Conservation (phyloP, 2,888 invertebrate genomes). For the Acrobasis repandana region DNA sequence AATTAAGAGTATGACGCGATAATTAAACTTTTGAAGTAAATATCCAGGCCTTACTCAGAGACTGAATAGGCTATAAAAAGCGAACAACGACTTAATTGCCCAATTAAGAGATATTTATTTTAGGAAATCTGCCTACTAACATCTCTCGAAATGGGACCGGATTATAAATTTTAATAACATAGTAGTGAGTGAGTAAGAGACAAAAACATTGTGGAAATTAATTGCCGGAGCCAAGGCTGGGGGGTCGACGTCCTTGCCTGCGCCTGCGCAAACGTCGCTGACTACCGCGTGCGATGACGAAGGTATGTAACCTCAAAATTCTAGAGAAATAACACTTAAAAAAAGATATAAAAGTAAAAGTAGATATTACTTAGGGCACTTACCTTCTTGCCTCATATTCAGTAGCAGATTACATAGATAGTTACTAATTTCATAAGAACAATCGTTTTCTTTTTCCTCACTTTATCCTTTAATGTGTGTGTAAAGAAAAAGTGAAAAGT, state of each 20-base stretch:
- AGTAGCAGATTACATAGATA: too few relatives aligned
- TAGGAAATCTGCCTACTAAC: constrained; percentile 21
- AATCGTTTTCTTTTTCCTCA: too few relatives aligned
- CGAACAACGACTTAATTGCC: constrained; percentile 18
- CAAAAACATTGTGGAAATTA: constrained; percentile 66
- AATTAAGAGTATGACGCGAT: not conserved
- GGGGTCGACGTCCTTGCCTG: constrained; percentile 69
- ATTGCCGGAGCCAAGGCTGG: constrained; percentile 69
- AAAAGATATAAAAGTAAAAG: too few relatives aligned
- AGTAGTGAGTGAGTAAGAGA: constrained; percentile 51
- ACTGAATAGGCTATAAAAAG: constrained; percentile 21
- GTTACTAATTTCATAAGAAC: too few relatives aligned
- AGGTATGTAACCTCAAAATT: not conserved
- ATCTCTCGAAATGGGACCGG: constrained; percentile 33
- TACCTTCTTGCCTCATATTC: too few relatives aligned
- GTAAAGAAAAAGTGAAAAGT: too few relatives aligned
- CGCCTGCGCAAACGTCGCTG: constrained; percentile 39
- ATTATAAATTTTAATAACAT: constrained; percentile 43
- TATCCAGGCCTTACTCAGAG: constrained; percentile 3
- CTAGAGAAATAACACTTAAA: not conserved
- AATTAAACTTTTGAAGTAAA: constrained; percentile 5
- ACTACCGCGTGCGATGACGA: not conserved
- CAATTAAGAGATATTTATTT: constrained; percentile 21
- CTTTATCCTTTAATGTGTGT: too few relatives aligned
- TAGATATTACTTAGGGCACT: not conserved